phyloP scores from a whole-genome alignment of 2,113 vertebrate species.

The Castor canadensis region DNA sequence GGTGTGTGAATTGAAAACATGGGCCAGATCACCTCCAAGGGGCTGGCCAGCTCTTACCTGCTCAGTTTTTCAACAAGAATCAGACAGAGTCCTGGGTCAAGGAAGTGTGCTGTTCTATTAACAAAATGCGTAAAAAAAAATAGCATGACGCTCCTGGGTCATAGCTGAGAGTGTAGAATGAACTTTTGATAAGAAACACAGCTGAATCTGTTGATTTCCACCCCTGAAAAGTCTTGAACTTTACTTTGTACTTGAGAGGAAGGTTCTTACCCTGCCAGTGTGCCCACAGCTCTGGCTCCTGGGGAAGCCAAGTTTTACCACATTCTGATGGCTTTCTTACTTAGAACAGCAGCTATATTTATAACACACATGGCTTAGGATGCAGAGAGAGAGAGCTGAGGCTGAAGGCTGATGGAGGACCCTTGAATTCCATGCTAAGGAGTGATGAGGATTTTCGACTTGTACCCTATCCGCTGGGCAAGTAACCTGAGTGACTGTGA shows the following conservation, averaged over 20 bases:
- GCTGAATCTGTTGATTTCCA: background rate
- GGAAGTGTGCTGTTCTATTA: accelerated
- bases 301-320: background rate
- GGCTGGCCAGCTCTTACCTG: background rate
- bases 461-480: accelerated
- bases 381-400: background rate
- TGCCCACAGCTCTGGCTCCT: background rate
- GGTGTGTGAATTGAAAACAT: background rate
- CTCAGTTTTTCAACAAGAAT: background rate
- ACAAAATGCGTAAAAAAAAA: too few species aligned
- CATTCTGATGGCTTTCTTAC: background rate
- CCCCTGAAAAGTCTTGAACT: background rate
- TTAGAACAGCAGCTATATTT: background rate
- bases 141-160: background rate
- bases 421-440: background rate
- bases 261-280: background rate
- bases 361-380: too few species aligned
- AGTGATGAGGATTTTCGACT: background rate
- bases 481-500: background rate
- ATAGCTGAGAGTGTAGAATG: too few species aligned
- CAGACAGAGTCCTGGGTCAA: background rate
- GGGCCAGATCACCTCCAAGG: background rate
- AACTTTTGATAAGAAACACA: background rate
- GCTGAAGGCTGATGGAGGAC: background rate
- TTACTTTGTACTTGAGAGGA: background rate